Conservation (phyloP, 2,797 vertebrate genomes). For the Malacoctenus gilli region DNA sequence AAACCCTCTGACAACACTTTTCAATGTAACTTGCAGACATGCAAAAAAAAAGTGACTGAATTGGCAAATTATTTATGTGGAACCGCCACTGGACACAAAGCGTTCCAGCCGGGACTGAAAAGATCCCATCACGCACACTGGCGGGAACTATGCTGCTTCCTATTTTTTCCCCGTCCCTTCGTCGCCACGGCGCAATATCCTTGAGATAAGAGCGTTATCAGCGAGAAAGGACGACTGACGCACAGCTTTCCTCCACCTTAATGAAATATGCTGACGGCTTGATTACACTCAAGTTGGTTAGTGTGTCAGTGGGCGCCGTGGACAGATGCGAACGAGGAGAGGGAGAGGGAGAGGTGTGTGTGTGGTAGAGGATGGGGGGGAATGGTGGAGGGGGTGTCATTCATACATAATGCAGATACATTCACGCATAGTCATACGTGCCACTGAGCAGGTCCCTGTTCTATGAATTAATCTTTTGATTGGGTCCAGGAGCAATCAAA, state of each 20-base stretch:
- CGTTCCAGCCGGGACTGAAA: slow-evolving; percentile 30
- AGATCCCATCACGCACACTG: slow-evolving; percentile 33
- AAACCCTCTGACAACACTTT: not conserved
- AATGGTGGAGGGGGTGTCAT: slow-evolving; percentile 11
- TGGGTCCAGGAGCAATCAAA: slow-evolving; percentile 74
- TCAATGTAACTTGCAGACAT: slow-evolving; percentile 9
- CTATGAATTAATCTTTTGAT: slow-evolving; percentile 78
- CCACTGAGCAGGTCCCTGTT: slow-evolving; percentile 69
- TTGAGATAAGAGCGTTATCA: slow-evolving; percentile 65
- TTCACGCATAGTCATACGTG: slow-evolving; percentile 70
- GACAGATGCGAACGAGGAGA: slow-evolving; percentile 40
- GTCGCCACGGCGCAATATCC: slow-evolving; percentile 65
- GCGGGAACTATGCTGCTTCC: slow-evolving; percentile 19
- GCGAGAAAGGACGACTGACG: slow-evolving; percentile 57
- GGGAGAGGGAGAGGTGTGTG: slow-evolving; percentile 32
- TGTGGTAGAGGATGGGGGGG: slow-evolving; percentile 15
- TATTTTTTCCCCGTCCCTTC: slow-evolving; percentile 39
- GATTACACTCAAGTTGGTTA: slow-evolving; percentile 78
- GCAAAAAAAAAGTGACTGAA: slow-evolving; percentile 15
- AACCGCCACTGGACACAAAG: slow-evolving; percentile 18
- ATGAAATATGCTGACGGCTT: slow-evolving; percentile 77
- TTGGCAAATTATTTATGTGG: slow-evolving; percentile 23
- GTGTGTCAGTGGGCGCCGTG: slow-evolving; percentile 68
- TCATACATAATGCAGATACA: slow-evolving; percentile 82
- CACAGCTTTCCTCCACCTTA: slow-evolving; percentile 58